A percentile compares a stretch with the other conserved stretches of the same genome.
Conservation (phyloP, 2,888 invertebrate species). For the Reticulitermes lucifugus region DNA sequence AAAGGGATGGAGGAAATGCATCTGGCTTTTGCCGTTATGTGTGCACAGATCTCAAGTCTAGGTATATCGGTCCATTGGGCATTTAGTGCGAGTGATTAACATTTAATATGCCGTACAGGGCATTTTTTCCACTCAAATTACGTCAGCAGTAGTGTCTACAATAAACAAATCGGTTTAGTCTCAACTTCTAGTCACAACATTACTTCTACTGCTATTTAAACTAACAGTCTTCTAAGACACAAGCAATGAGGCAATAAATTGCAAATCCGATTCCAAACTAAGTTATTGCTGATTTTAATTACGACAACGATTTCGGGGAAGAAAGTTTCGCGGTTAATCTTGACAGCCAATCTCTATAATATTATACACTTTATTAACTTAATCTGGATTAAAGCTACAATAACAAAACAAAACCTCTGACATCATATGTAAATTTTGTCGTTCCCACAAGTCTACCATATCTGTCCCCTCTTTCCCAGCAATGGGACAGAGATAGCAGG, state of each 20-base stretch:
- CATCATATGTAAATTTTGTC: not conserved
- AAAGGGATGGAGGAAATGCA: too few relatives aligned
- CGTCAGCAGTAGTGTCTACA: too few relatives aligned
- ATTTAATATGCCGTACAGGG: too few relatives aligned
- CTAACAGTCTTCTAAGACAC: too few relatives aligned
- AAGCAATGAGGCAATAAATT: not conserved
- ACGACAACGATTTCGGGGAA: not conserved
- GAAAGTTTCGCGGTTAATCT: not conserved
- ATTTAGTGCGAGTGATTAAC: too few relatives aligned
- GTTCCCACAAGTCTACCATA: not conserved
- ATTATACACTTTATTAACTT: not conserved
- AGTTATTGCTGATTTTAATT: constrained; percentile 4
- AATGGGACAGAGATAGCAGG: not conserved
- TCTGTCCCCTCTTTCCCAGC: not conserved
- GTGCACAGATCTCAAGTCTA: too few relatives aligned
- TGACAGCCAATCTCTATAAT: not conserved
- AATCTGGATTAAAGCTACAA: constrained; percentile 20
- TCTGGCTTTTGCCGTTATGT: too few relatives aligned
- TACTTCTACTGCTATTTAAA: too few relatives aligned
- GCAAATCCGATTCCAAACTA: not conserved
- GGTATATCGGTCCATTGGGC: too few relatives aligned
- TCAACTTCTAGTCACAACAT: too few relatives aligned
- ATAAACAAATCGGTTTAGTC: too few relatives aligned
- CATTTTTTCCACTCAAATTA: too few relatives aligned
- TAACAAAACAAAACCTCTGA: constrained; percentile 4